phyloP scores from a whole-genome alignment of 2,797 vertebrate genomes.

The Danio tinwini region DNA sequence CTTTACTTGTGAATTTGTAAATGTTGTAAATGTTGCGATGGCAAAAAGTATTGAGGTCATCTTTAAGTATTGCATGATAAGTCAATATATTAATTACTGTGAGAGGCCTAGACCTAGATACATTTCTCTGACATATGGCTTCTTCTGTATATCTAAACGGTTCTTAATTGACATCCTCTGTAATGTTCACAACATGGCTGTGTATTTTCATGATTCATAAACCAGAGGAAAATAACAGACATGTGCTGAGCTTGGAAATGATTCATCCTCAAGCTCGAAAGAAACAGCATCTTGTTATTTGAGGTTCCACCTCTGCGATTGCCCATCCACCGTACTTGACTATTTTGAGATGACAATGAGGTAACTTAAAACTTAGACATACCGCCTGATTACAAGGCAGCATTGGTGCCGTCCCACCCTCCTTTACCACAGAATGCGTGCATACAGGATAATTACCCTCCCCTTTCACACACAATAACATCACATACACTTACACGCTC shows the following conservation, averaged over 20 bases:
- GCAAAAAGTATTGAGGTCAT: too few relatives aligned
- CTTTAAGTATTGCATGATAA: too few relatives aligned
- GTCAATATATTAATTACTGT: too few relatives aligned
- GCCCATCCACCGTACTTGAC: not conserved
- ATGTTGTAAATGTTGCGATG: too few relatives aligned
- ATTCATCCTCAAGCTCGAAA: not conserved
- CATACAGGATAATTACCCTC: slow-evolving; percentile 50
- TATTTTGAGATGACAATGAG: slow-evolving; percentile 49
- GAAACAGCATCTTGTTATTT: slow-evolving; percentile 30
- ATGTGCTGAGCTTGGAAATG: slow-evolving; percentile 3
- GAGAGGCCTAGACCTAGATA: not conserved
- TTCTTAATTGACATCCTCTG: not conserved
- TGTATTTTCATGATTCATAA: slow-evolving; percentile 15
- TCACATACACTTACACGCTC: slow-evolving; percentile 22
- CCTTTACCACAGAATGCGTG: slow-evolving; percentile 45
- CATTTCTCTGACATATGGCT: not conserved
- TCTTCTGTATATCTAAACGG: not conserved
- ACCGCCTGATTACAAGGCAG: slow-evolving; percentile 57
- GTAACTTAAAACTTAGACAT: slow-evolving; percentile 36
- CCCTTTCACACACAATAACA: slow-evolving; percentile 22
- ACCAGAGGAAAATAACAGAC: slow-evolving; percentile 20
- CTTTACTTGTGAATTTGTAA: too few relatives aligned
- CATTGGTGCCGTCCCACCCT: slow-evolving; percentile 43
- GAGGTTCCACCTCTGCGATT: slow-evolving; percentile 14
- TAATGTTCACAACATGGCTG: not conserved